phyloP scores from a whole-genome alignment of 2,797 vertebrate species.

The Eupleurogrammus muticus region DNA sequence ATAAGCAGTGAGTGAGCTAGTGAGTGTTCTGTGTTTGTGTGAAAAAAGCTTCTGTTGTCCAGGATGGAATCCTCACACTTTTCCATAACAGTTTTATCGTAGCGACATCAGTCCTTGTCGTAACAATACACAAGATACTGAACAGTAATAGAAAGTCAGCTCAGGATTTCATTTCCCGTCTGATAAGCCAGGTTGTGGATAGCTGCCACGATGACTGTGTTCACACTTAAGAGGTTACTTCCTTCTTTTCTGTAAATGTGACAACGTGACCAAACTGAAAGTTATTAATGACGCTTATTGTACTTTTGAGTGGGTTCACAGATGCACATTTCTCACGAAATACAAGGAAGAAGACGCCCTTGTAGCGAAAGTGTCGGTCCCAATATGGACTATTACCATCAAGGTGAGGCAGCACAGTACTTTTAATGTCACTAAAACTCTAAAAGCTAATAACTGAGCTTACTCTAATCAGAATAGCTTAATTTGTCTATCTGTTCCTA shows the following conservation, averaged over 20 bases:
- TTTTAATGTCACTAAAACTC: neutral
- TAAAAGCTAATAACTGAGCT: neutral
- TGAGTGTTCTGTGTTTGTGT: no score
- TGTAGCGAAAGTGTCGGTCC: neutral
- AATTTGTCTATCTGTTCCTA: no score
- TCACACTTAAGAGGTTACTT: constrained; percentile 16
- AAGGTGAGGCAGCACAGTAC: neutral
- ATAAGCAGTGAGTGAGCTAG: no score
- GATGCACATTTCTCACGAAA: neutral
- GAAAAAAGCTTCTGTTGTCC: no score
- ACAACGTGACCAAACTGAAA: neutral
- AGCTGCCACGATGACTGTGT: neutral
- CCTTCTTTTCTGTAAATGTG: constrained; percentile 1
- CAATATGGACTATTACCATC: neutral
- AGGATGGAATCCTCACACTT: no score
- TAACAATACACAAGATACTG: neutral
- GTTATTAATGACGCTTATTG: constrained; percentile 10
- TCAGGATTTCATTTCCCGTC: constrained; percentile 45
- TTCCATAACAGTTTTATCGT: no score
- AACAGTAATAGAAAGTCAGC: constrained; percentile 44
- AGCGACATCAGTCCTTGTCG: no score
- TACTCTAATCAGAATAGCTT: neutral
- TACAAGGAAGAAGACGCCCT: neutral
- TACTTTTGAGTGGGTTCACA: neutral
- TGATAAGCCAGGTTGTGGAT: constrained; percentile 27